Evolutionary conservation across 2,113 vertebrate species (phyloP).

Genomic region (Neolamprologus cancellatus): DNA sequence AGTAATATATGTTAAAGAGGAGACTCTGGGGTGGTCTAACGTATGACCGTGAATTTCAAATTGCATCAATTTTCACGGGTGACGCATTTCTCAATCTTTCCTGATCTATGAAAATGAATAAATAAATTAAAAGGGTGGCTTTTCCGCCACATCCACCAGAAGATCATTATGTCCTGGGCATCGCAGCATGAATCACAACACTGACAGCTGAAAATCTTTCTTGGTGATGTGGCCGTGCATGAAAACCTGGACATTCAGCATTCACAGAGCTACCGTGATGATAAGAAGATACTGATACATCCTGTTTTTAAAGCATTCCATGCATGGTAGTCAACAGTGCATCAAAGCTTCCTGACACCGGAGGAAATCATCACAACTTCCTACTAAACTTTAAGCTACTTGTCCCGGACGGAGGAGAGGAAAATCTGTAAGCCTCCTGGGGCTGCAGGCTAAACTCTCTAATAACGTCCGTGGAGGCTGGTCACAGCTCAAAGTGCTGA

Average conservation of each 20-base stretch:
- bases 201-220: not conserved
- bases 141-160: not conserved
- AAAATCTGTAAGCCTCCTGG: not conserved
- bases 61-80: not conserved
- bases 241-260: constrained; percentile 5
- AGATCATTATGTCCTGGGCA: not conserved
- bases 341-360: constrained; percentile 9
- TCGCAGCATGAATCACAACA: not conserved
- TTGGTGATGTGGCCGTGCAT: not conserved
- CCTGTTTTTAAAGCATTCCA: constrained; percentile 40
- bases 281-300: not conserved
- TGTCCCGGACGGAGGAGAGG: not conserved
- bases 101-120: not conserved
- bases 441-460: not conserved
- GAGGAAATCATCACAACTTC: not conserved
- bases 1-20: not conserved
- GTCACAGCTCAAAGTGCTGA: not conserved
- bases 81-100: not conserved
- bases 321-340: not conserved
- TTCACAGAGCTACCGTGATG: not conserved
- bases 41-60: not conserved
- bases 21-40: not conserved
- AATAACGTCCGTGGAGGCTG: not conserved
- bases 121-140: not conserved
- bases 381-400: not conserved